Percentiles rank a stretch among this genome's conserved stretches.
Conservation (phyloP, 2,888 invertebrate species). For the Heliconius aoede region DNA sequence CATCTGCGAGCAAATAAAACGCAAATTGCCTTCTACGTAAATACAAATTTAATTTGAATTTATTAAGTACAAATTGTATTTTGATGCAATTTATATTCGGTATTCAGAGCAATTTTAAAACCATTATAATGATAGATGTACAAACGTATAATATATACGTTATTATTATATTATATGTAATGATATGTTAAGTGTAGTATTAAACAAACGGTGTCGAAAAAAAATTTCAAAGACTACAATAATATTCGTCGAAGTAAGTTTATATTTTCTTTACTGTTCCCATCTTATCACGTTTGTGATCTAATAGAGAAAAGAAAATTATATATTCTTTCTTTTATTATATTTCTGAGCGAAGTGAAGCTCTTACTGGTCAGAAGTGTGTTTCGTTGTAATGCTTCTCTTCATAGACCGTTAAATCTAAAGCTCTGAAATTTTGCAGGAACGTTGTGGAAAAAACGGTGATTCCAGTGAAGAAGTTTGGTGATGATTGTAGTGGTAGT, state of each 20-base stretch:
- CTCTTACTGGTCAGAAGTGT: too few species aligned
- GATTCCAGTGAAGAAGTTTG: too few species aligned
- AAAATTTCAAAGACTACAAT: neutral
- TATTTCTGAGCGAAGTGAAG: too few species aligned
- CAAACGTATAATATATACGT: neutral
- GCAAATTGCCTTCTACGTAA: slow-evolving; percentile 36
- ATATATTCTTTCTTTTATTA: neutral
- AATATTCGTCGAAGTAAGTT: slow-evolving; percentile 5
- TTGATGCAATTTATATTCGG: slow-evolving; percentile 11
- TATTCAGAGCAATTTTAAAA: slow-evolving; percentile 7
- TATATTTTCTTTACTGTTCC: neutral
- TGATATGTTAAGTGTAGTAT: slow-evolving; percentile 8
- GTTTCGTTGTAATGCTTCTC: too few species aligned
- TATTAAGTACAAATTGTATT: slow-evolving; percentile 16
- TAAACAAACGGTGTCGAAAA: neutral
- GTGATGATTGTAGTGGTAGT: too few species aligned
- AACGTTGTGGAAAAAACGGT: too few species aligned
- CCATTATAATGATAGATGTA: slow-evolving; percentile 2
- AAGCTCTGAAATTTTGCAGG: too few species aligned
- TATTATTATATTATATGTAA: too few species aligned
- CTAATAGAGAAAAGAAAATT: neutral
- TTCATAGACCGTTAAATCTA: too few species aligned
- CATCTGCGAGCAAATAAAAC: slow-evolving; percentile 38
- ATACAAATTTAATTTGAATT: slow-evolving; percentile 35
- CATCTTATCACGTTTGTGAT: neutral